Evolutionary conservation across 2,888 invertebrate species (phyloP).

Genomic region (Watsonalla binaria): DNA sequence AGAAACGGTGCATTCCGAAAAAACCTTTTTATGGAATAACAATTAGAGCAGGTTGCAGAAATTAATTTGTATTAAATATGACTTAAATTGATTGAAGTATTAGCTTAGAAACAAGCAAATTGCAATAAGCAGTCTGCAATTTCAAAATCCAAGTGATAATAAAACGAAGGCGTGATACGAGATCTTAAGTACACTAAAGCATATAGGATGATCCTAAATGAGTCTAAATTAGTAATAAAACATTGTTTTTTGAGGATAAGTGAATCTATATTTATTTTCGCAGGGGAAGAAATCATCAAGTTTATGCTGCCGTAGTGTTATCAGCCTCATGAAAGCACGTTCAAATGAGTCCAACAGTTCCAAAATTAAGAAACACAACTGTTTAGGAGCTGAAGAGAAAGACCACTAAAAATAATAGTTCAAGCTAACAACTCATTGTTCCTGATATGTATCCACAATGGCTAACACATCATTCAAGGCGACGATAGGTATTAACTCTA

Average conservation of each 20-base stretch:
- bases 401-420: neutral
- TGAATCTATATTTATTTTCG: constrained; percentile 35
- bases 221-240: too few species aligned
- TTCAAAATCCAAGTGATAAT: too few species aligned
- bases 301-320: constrained; percentile 20
- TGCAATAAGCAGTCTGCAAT: too few species aligned
- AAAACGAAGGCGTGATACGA: too few species aligned
- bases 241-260: constrained; percentile 22
- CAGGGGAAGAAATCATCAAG: neutral
- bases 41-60: too few species aligned
- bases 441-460: neutral
- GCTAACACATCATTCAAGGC: neutral
- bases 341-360: constrained; percentile 5
- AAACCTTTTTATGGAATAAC: too few species aligned
- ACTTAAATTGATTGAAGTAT: too few species aligned
- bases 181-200: too few species aligned
- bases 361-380: constrained; percentile 22
- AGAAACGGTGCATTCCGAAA: too few species aligned
- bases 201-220: too few species aligned
- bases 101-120: too few species aligned
- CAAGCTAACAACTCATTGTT: neutral
- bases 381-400: constrained; percentile 9
- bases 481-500: neutral
- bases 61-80: too few species aligned
- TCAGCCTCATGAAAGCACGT: constrained; percentile 7